Conservation (phyloP, 2,888 invertebrate genomes). For the Volucella inanis region DNA sequence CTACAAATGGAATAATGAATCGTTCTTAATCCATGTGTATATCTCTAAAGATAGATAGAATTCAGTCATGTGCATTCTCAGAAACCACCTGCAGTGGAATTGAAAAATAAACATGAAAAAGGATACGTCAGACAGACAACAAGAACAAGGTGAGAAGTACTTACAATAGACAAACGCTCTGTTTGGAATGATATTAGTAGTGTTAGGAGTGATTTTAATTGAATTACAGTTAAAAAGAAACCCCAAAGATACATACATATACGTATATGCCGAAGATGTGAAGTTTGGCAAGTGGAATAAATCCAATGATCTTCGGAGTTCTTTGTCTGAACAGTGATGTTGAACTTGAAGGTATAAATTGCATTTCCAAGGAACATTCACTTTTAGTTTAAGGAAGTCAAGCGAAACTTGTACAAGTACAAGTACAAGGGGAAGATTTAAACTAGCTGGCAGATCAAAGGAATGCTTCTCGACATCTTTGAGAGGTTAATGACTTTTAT, state of each 20-base stretch:
- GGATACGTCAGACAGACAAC: conserved; percentile 34
- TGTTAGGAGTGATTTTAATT: conserved; percentile 68
- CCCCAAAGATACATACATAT: background rate
- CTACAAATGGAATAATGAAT: conserved; percentile 44
- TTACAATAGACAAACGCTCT: conserved; percentile 17
- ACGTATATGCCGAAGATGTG: conserved; percentile 9
- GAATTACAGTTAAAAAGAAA: conserved; percentile 44
- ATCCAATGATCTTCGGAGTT: too few species aligned
- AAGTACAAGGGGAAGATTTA: too few species aligned
- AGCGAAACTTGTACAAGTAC: too few species aligned
- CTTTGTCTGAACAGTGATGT: too few species aligned
- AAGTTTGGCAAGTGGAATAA: background rate
- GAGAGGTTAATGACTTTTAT: too few species aligned
- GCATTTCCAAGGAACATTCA: too few species aligned
- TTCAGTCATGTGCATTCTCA: conserved; percentile 31
- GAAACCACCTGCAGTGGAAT: background rate
- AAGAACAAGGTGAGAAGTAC: conserved; percentile 34
- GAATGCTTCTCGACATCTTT: too few species aligned
- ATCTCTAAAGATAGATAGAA: conserved; percentile 44
- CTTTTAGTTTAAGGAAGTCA: too few species aligned
- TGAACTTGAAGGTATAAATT: too few species aligned
- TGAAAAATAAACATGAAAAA: conserved; percentile 5
- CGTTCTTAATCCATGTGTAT: conserved; percentile 46
- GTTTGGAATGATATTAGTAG: conserved; percentile 57
- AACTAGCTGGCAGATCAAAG: too few species aligned